Evolutionary conservation across 2,888 invertebrate species (phyloP), one percentile per base, ranked within the genome.

Genomic region (Patella pellucida): DNA sequence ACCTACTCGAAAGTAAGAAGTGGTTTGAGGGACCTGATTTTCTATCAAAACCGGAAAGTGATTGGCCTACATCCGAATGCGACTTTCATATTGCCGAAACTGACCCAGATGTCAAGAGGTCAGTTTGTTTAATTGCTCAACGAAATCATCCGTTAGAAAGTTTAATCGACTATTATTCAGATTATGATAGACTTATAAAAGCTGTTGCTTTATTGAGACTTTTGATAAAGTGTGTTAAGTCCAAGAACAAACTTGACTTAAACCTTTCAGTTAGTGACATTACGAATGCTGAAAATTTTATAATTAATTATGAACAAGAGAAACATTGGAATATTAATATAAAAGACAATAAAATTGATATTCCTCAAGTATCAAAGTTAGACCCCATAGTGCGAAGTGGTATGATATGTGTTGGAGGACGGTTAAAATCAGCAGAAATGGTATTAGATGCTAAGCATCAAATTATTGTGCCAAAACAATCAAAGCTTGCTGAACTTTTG

Each of bases 361-460:
- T 41, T 41, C 41, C 41, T 41, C 71, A 71, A 50, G 5, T 71
- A 50, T n/a, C 52, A 3, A 72, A 72, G 31, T 56, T 72, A 23
- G 72, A 72, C 23, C 72, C 72, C 16, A 19, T 72, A 3, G 19
- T 56, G 3, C 9, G 9, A 19, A n/a, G 54, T 54, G 74, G 52
- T 19, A 15, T 69, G 68, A 15, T 74, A 31, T 3, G 69, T 19
- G 69, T 69, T 4, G 74, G 72, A 3, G n/a, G 72, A 27, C 56
- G 76, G 1, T 19, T 76, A 9, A 14, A n/a, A 11, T 27, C 14
- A 7, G 52, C 73, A 5, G n/a, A 23, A 5, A 27, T 76, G 19
- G n/a, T 15, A 15, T 68, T 27, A 19, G 56, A 73, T 54, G 41
- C 16, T 7, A 76, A 73, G n/a, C 76, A 76, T 62, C 76, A 41